Conservation (phyloP, 2,888 invertebrate species). For the Drosophila subquinaria region DNA sequence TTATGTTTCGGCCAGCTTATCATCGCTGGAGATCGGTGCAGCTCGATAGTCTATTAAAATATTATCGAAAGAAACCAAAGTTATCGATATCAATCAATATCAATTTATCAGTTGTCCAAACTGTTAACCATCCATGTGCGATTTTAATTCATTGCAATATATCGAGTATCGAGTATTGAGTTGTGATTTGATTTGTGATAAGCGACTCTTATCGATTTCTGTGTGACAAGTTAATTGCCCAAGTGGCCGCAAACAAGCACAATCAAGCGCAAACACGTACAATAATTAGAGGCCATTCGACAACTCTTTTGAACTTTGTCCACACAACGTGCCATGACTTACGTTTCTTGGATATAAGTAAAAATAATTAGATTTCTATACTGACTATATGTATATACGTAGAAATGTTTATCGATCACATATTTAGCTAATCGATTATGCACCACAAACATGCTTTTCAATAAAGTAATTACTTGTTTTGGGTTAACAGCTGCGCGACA, state of each 20-base stretch:
- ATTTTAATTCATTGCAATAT: background rate
- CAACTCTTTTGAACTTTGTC: constrained; percentile 1
- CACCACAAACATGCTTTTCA: constrained; percentile 35
- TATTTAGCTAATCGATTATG: constrained; percentile 55
- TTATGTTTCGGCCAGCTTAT: too few relatives aligned
- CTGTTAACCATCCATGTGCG: background rate
- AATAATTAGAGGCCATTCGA: constrained; percentile 18
- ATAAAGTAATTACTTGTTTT: constrained; percentile 50
- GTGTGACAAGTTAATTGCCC: constrained; percentile 22
- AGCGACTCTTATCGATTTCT: constrained; percentile 16
- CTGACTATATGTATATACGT: background rate
- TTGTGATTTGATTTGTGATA: constrained; percentile 18
- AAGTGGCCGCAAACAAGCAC: constrained; percentile 10
- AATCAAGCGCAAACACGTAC: constrained; percentile 13
- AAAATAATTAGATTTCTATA: constrained; percentile 7
- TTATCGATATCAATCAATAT: too few relatives aligned
- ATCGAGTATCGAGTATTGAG: background rate
- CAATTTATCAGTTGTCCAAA: too few relatives aligned
- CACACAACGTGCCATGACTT: constrained; percentile 13
- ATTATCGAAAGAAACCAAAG: too few relatives aligned
- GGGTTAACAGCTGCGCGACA: constrained; percentile 36
- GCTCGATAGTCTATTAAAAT: too few relatives aligned
- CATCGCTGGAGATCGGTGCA: too few relatives aligned
- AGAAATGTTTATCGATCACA: constrained; percentile 46
- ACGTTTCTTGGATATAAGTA: background rate